These are phyloP conservation scores for Metopolophium dirhodum DNA, from an alignment of 1,140 invertebrate genomes.

Conservation along the genomic window DNA sequence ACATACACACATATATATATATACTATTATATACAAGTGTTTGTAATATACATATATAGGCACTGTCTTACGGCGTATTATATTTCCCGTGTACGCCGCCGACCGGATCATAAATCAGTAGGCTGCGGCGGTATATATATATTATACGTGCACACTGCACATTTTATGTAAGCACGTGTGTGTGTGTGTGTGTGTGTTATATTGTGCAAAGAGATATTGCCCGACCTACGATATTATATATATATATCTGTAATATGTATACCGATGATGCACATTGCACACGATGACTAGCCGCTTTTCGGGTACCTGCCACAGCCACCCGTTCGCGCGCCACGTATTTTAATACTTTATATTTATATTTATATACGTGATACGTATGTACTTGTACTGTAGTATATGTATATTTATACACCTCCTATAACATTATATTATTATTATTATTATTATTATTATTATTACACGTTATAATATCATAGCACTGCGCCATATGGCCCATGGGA, in stretches of 20 bases:
- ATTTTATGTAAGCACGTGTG: not conserved
- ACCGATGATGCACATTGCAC: constrained; percentile 24
- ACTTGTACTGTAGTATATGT: not conserved
- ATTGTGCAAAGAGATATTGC: not conserved
- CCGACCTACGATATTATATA: not conserved
- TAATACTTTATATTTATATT: not conserved
- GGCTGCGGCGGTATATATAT: not conserved
- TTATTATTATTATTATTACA: not conserved
- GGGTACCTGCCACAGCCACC: not conserved
- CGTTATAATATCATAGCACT: not conserved
- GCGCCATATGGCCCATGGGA: not conserved
- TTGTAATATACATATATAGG: no score
- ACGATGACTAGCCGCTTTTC: constrained; percentile 44
- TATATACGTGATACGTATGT: not conserved
- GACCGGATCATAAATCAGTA: constrained; percentile 22
- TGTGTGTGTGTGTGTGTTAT: not conserved
- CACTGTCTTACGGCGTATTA: not conserved
- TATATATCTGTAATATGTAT: not conserved
- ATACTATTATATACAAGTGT: no score
- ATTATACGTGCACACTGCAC: not conserved
- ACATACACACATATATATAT: no score
- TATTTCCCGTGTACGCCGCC: not conserved
- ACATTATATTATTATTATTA: not conserved
- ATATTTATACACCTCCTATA: not conserved
- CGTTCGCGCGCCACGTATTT: not conserved